Evolutionary conservation across 2,888 invertebrate species (phyloP), one percentile per base, ranked within the genome.

Genomic region (Cheilosia vulpina): DNA sequence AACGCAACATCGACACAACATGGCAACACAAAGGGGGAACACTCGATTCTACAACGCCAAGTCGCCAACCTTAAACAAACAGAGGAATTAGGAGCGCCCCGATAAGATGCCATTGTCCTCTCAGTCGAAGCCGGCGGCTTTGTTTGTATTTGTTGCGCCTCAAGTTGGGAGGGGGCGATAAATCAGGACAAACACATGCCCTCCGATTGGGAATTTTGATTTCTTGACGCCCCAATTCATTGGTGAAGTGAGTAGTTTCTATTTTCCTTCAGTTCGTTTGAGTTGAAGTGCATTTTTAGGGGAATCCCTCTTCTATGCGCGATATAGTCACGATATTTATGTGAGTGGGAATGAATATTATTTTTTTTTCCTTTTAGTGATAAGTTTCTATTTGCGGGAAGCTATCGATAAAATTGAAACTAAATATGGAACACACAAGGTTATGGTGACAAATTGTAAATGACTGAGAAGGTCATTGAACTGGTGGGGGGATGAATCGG

Each of bases 51-150:
- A 9, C 24, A 52, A 13, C 17, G 45, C 17, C 57, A 58, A 47
- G 17, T 43, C 27, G 13, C 21, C 27, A 58, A 71, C 15, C 52
- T 52, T 21, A 80, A 84, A 71, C 80, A 85, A 45, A 80, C 80
- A 57, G 17, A 65, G 45, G 62, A 71, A 24, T 65, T 66, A 76
- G 80, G 50, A 68, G 66, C 55, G 47, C 62, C 63, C 34, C 27
- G 76, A 76, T 76, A 62, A 81, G 76, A 81, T 85, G 81, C 53
- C 81, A 85, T 85, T 85, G 84, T 85, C 80, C 75, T 79, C 76
- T 45, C 41, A 69, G 38, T 66, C 79, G 13, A 53, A 60, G 72
- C 41, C 68, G 55, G 63, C 55, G 65, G 63, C 69, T 38, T 41
- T 55, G 78, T 55, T 41, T 34, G 41, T 41, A 53, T 65, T 24